These are phyloP conservation scores for Neostethus bicornis DNA, from an alignment of 2,797 vertebrate genomes.

Conservation along the genomic window DNA sequence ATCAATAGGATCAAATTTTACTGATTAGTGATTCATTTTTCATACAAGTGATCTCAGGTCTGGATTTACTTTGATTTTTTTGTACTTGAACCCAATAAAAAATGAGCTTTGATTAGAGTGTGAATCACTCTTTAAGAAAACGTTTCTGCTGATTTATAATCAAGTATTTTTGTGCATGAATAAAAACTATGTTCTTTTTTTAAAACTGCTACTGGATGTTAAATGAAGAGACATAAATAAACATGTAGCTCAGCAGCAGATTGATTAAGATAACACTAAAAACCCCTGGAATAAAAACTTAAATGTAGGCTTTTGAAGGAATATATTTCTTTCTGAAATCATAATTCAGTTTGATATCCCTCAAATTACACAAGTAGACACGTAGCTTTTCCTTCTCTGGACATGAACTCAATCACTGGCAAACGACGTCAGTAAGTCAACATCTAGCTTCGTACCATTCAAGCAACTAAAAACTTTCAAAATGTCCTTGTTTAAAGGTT, in stretches of 20 bases:
- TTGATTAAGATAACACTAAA: neutral
- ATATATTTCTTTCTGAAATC: constrained; percentile 20
- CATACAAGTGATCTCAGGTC: constrained; percentile 2
- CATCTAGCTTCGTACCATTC: too few species aligned
- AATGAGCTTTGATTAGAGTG: constrained; percentile 53
- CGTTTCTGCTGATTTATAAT: constrained; percentile 44
- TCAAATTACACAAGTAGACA: too few species aligned
- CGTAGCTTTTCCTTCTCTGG: too few species aligned
- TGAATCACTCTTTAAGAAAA: constrained; percentile 50
- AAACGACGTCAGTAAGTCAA: too few species aligned
- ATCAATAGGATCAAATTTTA: too few species aligned
- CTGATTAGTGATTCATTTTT: neutral
- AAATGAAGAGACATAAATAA: constrained; percentile 31
- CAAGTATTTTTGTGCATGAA: constrained; percentile 5
- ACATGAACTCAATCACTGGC: constrained; percentile 64
- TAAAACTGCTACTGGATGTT: constrained; percentile 36
- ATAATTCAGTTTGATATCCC: too few species aligned
- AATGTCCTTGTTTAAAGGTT: too few species aligned
- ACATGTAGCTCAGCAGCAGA: neutral
- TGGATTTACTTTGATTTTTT: constrained; percentile 26
- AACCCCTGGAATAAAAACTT: constrained; percentile 11
- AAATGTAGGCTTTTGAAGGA: constrained; percentile 3
- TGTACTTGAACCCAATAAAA: constrained; percentile 64
- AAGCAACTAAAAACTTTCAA: too few species aligned
- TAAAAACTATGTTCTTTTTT: constrained; percentile 14